Conservation (phyloP, 2,113 vertebrate genomes). For the Sorex fumeus region DNA sequence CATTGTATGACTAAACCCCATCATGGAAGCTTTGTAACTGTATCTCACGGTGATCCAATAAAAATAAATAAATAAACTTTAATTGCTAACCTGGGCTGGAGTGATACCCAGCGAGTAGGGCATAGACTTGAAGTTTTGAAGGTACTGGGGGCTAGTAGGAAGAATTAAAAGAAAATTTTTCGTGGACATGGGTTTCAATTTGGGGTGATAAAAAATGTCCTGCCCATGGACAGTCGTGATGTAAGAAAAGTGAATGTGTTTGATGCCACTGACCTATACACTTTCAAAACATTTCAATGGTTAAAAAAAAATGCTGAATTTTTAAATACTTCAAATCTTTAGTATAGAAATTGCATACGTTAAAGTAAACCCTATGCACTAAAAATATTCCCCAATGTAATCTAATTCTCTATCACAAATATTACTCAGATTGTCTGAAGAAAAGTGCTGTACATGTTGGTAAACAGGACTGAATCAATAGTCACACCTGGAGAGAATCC, state of each 20-base stretch:
- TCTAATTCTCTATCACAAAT: background rate
- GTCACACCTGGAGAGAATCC: background rate
- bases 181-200: background rate
- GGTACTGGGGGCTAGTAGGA: background rate
- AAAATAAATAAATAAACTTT: too few relatives aligned
- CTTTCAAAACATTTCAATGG: background rate
- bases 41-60: too few relatives aligned
- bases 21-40: too few relatives aligned
- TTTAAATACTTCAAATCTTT: constrained; percentile 39
- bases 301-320: background rate
- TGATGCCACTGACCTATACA: background rate
- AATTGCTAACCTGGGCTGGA: too few relatives aligned
- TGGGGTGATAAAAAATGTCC: background rate
- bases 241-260: background rate
- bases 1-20: too few relatives aligned
- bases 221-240: background rate
- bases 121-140: too few relatives aligned
- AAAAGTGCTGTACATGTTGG: rapidly evolving
- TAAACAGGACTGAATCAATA: background rate
- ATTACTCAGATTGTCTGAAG: background rate
- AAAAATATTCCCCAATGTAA: too few relatives aligned
- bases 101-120: too few relatives aligned
- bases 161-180: background rate
- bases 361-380: background rate
- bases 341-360: background rate